Evolutionary conservation across 2,888 invertebrate genomes (phyloP), one percentile per base, ranked within the genome.

Genomic region (Sinodicranocentrus sp.): DNA sequence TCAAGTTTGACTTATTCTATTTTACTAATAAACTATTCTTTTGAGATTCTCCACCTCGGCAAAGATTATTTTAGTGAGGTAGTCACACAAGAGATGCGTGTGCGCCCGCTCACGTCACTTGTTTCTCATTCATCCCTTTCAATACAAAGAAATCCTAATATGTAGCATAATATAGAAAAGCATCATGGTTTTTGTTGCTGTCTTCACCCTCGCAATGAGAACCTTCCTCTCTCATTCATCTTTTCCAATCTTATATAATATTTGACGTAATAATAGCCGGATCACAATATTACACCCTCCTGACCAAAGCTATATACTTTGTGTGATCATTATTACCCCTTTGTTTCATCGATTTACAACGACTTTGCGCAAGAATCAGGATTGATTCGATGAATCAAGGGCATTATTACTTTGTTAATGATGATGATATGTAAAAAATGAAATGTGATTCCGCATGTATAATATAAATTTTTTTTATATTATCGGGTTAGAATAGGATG

Each of bases 1-100:
- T 33, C 33, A 33, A 33, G 3, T 33, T 33, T 33, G n/a, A n/a
- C n/a, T n/a, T n/a, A n/a, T n/a, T n/a, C n/a, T n/a, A n/a, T n/a
- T n/a, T n/a, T n/a, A n/a, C n/a, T n/a, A n/a, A n/a, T n/a, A n/a
- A n/a, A n/a, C n/a, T n/a, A n/a, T n/a, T n/a, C n/a, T n/a, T n/a
- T n/a, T n/a, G n/a, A n/a, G n/a, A n/a, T n/a, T n/a, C 33, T 33
- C 33, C 6, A 48, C 2, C 48, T 48, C 48, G n/a, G 15, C 48
- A 48, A 48, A 48, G 48, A 48, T n/a, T 5, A 8, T 5, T 15
- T 48, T 48, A 48, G 13, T n/a, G 48, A 33, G 33, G 33, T 33
- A 33, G 33, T 33, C 33, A 48, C 48, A 15, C 48, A 48, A n/a
- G 48, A 48, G 48, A 48, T 48, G n/a, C n/a, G 48, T 48, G n/a